Percentiles rank a stretch among this genome's conserved stretches.
Conservation (phyloP, 2,797 vertebrate genomes). For the Gymnoscopelus microlampas region DNA sequence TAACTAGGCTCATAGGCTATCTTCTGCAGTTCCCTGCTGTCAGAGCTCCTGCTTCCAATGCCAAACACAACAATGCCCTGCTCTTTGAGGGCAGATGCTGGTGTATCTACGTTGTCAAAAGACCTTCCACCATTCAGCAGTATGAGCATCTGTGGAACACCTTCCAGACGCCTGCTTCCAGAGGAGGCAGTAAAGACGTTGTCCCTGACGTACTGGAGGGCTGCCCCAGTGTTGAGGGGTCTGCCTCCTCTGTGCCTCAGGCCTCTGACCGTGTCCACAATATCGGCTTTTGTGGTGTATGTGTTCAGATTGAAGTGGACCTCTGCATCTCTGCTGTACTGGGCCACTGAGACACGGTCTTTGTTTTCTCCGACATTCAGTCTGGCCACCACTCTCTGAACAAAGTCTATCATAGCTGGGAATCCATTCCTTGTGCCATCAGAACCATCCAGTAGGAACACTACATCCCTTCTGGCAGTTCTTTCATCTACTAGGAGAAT, state of each 20-base stretch:
- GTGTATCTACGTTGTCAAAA: slow-evolving; percentile 65
- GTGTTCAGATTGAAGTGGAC: slow-evolving; percentile 34
- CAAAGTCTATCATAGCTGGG: slow-evolving; percentile 38
- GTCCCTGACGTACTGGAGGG: slow-evolving; percentile 37
- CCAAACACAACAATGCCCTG: slow-evolving; percentile 72
- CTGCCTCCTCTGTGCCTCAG: slow-evolving; percentile 24
- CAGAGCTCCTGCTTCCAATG: slow-evolving; percentile 46
- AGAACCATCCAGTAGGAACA: slow-evolving; percentile 44
- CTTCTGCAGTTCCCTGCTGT: slow-evolving; percentile 22
- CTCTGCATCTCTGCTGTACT: slow-evolving; percentile 26
- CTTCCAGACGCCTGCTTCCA: slow-evolving; percentile 84
- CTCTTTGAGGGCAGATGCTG: slow-evolving; percentile 73
- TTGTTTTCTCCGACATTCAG: slow-evolving; percentile 33
- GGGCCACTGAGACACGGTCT: slow-evolving; percentile 43
- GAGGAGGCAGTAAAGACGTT: slow-evolving; percentile 80
- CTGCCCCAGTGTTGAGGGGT: slow-evolving; percentile 35
- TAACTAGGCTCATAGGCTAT: slow-evolving; percentile 46
- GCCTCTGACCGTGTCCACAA: slow-evolving; percentile 15
- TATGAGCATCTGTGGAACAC: slow-evolving; percentile 54
- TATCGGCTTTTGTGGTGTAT: slow-evolving; percentile 25
- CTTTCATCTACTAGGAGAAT: slow-evolving; percentile 2
- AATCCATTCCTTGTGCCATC: slow-evolving; percentile 30
- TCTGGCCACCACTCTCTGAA: slow-evolving; percentile 30
- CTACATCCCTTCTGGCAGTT: slow-evolving; percentile 35
- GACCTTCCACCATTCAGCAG: slow-evolving; percentile 76